Base-by-base conservation (phyloP, 2,888 invertebrate genomes). In the Pharmacophagus antenor region DNA sequence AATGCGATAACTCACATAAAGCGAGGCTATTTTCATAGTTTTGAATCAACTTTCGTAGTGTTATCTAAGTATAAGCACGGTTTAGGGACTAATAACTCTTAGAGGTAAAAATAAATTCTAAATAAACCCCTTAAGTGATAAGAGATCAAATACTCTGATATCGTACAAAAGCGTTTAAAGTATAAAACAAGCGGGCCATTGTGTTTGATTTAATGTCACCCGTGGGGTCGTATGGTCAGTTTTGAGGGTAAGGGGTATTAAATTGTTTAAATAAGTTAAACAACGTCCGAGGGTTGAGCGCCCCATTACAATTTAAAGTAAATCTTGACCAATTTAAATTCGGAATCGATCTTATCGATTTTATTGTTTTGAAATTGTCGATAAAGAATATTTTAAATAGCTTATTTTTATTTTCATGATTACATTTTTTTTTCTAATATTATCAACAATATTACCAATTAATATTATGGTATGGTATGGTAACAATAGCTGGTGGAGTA, bases 191-290 rank as follows among this genome's bases (percentile, higher is more conserved):
- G 64, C 68, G 62, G 64, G 64, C 75, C 69, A 76, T 70, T 72
- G 67, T 62, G 62, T 76, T 78, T 83, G 81, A 86, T 84, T 85
- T 86, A 85, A 84, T 78, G 78, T 77, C 70, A 66, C 71, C 66
- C 68, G 72, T 74, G 81, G 31, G 85, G 85, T 72, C 70, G 65
- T 51, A 52, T 74, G 84, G 83, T 84, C 86, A 87, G 82, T 76
- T 77, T 74, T 67, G 70, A 69, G 31, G 69, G 69, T 65, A 63
- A 63, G 57, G 66, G 67, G 72, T 70, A 76, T 79, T 71, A 77
- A 73, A 83, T 84, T 81, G 83, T 83, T 88, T 85, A 87, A 86
- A 80, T 84, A 82, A 83, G 71, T 84, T 82, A 80, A 78, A 69
- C 73, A 69, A 31, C 66, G 72, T 72, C 72, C 77, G 70, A 80